phyloP scores from a whole-genome alignment of 2,888 invertebrate genomes.

The Drosophila cyrtoloma region DNA sequence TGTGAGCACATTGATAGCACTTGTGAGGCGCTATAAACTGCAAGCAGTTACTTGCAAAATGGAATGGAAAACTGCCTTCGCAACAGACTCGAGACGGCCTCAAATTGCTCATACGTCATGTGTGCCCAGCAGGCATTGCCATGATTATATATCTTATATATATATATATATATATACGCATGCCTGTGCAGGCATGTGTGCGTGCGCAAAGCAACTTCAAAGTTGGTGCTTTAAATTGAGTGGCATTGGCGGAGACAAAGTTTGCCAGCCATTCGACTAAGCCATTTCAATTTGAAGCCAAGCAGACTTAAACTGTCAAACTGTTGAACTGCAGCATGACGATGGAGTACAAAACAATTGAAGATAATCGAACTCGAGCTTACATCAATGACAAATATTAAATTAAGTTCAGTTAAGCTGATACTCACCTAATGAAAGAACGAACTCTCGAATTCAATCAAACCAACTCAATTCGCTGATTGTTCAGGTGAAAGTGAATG shows the following conservation, averaged over 20 bases:
- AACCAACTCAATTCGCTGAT: background rate
- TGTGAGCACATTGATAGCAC: constrained; percentile 76
- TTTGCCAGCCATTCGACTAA: constrained; percentile 36
- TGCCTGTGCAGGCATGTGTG: constrained; percentile 1
- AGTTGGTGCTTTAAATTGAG: constrained; percentile 56
- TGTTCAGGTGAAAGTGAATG: background rate
- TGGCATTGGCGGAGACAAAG: constrained; percentile 38
- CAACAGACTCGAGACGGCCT: constrained; percentile 36
- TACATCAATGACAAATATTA: constrained; percentile 5
- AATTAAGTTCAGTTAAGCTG: constrained; percentile 14
- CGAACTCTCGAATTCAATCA: background rate
- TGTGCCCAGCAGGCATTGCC: constrained; percentile 45
- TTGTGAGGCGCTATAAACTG: constrained; percentile 79
- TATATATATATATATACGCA: background rate
- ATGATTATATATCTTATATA: constrained; percentile 16
- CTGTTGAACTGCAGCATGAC: constrained; percentile 32
- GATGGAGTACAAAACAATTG: background rate
- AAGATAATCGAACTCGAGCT: constrained; percentile 1
- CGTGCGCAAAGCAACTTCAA: constrained; percentile 33
- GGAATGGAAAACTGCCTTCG: constrained; percentile 52
- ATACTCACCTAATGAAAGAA: background rate
- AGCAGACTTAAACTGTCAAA: constrained; percentile 56
- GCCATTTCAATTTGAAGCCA: constrained; percentile 57
- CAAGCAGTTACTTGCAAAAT: constrained; percentile 71
- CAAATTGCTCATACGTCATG: constrained; percentile 65